phyloP scores from a whole-genome alignment of 2,113 vertebrate genomes.

The Esox niger region DNA sequence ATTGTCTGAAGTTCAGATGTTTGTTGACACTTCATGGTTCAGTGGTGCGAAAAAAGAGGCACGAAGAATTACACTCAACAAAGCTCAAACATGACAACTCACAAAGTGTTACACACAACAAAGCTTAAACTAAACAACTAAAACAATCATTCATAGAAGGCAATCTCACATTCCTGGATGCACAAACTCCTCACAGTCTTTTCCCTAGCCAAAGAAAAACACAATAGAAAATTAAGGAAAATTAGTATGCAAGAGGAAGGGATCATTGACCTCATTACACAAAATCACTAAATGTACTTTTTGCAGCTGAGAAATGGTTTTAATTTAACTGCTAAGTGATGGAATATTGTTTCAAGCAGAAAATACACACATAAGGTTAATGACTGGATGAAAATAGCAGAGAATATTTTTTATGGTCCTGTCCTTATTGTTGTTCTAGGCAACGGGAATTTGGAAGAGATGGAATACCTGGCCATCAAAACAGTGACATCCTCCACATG shows the following conservation, averaged over 20 bases:
- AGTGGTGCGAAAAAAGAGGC: too few relatives aligned
- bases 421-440: neutral
- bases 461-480: neutral
- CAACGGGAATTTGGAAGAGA: too few relatives aligned
- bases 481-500: too few relatives aligned
- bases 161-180: neutral
- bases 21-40: too few relatives aligned
- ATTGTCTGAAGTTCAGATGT: too few relatives aligned
- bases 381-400: too few relatives aligned
- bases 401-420: neutral
- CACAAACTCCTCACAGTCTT: neutral
- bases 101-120: too few relatives aligned
- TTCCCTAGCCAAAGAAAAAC: neutral
- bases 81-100: too few relatives aligned
- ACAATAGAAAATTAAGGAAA: neutral
- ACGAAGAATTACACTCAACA: too few relatives aligned
- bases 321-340: neutral
- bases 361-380: too few relatives aligned
- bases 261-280: neutral
- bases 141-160: neutral
- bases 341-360: too few relatives aligned
- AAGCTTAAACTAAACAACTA: neutral
- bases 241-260: neutral
- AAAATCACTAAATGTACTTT: neutral
- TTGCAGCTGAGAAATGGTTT: neutral